These are phyloP conservation scores for Carduelis carduelis DNA, from an alignment of 2,797 vertebrate genomes.

Conservation along the genomic window DNA sequence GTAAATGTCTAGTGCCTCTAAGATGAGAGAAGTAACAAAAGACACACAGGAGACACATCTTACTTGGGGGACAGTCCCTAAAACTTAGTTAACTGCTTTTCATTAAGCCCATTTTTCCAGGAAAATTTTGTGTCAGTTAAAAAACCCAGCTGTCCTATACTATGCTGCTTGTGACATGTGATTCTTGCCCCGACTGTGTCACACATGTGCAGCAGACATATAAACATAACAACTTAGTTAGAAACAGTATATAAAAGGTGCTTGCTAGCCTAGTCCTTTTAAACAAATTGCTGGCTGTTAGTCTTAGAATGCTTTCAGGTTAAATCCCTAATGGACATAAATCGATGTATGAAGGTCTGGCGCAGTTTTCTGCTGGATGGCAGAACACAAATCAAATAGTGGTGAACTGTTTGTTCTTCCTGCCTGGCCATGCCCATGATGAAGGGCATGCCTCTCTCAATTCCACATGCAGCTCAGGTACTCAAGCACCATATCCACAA, in stretches of 20 bases:
- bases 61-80: not conserved
- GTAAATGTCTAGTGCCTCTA: not conserved
- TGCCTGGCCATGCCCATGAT: not conserved
- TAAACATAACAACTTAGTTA: not conserved
- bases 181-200: not conserved
- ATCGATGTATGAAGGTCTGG: not conserved
- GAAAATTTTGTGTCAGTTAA: not conserved
- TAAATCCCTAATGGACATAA: constrained; percentile 11
- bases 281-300: constrained; percentile 10
- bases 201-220: not conserved
- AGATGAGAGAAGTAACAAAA: not conserved
- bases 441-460: not conserved
- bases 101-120: not conserved
- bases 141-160: not conserved
- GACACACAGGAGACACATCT: not conserved
- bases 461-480: not conserved
- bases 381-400: not conserved
- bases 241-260: not conserved
- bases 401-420: not conserved
- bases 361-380: not conserved
- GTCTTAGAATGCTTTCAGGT: not conserved
- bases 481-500: not conserved
- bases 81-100: not conserved
- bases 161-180: not conserved
- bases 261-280: not conserved